A percentile compares a stretch with the other conserved stretches of the same genome.
Evolutionary conservation across 1,140 invertebrate genomes (phyloP).

Genomic region (Calephelis virginiensis): DNA sequence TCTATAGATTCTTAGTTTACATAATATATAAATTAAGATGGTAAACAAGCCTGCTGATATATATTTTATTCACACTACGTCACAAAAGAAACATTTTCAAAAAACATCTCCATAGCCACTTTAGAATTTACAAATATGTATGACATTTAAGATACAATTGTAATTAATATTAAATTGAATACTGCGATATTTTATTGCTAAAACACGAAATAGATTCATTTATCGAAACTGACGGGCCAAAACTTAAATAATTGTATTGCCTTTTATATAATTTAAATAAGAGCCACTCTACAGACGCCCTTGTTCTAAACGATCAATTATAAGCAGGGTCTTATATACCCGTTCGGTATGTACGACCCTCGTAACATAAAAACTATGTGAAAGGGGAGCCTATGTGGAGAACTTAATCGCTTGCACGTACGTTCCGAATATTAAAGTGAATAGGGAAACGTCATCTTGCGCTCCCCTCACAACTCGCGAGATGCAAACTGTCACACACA

Average conservation of each 20-base stretch:
- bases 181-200: no score
- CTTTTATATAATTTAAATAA: constrained; percentile 13
- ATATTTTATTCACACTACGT: no score
- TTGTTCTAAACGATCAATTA: constrained; percentile 51
- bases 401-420: constrained; percentile 67
- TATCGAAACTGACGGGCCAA: no score
- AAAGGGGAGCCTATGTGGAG: constrained; percentile 67
- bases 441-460: constrained; percentile 69
- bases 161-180: no score
- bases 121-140: no score
- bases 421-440: constrained; percentile 68
- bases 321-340: constrained; percentile 65
- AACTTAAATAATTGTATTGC: constrained; percentile 12
- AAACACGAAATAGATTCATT: no score
- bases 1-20: no score
- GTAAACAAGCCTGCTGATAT: no score
- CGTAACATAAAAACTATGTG: constrained; percentile 67
- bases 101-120: no score
- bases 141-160: no score
- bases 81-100: no score
- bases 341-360: constrained; percentile 60
- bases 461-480: constrained; percentile 54
- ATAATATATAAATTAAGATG: no score
- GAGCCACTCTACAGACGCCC: constrained; percentile 37
- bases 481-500: constrained; percentile 49